Percentiles rank a stretch among this genome's conserved stretches.
Evolutionary conservation across 2,113 vertebrate species (phyloP).

Genomic region (Willisornis vidua): DNA sequence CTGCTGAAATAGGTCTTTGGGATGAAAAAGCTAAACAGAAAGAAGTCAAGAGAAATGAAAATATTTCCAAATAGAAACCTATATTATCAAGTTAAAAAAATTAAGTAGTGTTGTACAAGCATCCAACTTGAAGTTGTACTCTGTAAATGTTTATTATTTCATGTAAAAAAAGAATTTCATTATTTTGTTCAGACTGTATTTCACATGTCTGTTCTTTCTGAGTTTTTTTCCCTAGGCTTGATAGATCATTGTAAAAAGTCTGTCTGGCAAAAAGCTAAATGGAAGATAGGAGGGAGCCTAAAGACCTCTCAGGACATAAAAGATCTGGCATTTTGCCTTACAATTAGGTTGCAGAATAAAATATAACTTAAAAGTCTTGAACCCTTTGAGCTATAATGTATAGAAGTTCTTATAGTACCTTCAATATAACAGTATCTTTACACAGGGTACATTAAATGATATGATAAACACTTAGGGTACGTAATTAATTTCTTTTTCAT

Average conservation of each 20-base stretch:
- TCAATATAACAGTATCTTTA: not conserved
- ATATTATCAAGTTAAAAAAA: not conserved
- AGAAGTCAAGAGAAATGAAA: not conserved
- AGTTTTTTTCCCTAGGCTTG: not conserved
- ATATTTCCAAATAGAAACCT: not conserved
- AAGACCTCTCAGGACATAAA: not conserved
- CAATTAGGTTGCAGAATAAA: not conserved
- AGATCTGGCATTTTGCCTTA: not conserved
- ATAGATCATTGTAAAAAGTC: not conserved
- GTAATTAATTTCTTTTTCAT: not conserved
- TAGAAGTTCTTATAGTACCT: not conserved
- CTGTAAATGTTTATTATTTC: not conserved
- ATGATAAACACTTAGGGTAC: not conserved
- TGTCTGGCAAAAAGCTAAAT: not conserved
- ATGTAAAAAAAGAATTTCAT: not conserved
- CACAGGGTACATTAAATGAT: not conserved
- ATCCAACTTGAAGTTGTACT: not conserved
- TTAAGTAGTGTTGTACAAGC: not conserved
- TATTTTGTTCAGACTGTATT: not conserved
- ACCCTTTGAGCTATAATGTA: not conserved
- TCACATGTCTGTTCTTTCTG: not conserved
- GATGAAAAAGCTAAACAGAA: not conserved
- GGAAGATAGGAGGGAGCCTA: not conserved
- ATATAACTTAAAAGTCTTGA: constrained; percentile 6
- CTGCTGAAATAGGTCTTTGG: not conserved